Evolutionary conservation across 2,113 vertebrate genomes (phyloP).

Genomic region (Zosterops borbonicus): DNA sequence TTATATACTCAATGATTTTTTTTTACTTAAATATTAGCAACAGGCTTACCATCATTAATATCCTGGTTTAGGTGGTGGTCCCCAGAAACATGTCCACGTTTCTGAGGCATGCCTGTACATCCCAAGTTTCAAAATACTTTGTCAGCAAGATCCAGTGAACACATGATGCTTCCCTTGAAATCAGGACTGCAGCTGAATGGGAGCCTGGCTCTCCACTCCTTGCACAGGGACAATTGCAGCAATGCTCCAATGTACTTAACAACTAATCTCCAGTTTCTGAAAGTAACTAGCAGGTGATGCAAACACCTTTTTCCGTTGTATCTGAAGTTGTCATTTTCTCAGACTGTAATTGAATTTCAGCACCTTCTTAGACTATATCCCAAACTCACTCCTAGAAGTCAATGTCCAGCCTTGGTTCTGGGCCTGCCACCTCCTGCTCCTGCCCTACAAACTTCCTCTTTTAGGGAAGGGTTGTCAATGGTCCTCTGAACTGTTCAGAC

Average conservation of each 20-base stretch:
- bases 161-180: not conserved
- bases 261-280: not conserved
- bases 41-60: not conserved
- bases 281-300: not conserved
- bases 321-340: not conserved
- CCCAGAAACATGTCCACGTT: not conserved
- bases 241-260: not conserved
- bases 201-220: not conserved
- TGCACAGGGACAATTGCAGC: not conserved
- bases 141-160: not conserved
- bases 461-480: not conserved
- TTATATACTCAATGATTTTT: not conserved
- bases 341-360: not conserved
- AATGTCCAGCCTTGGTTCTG: not conserved
- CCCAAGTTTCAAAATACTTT: not conserved
- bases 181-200: not conserved
- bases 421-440: not conserved
- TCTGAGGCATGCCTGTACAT: not conserved
- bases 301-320: not conserved
- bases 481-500: not conserved
- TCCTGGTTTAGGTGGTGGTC: not conserved
- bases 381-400: not conserved
- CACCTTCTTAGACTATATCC: not conserved
- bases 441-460: not conserved
- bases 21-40: not conserved